Base-by-base conservation (phyloP, 53 echinoderm and acorn worm species). In the Echinometra lucunter region DNA sequence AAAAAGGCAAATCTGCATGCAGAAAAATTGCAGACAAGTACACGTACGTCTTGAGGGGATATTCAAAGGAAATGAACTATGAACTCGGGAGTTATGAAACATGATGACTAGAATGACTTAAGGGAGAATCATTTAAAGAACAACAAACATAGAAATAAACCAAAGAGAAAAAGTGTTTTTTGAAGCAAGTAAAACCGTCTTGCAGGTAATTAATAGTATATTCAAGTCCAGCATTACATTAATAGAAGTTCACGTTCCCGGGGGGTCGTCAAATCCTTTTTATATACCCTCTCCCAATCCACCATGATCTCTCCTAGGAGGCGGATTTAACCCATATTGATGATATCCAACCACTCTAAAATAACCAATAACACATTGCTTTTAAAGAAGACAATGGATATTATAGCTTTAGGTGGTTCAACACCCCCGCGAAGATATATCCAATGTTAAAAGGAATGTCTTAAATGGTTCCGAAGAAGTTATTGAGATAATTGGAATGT, bases 281-380 rank as follows among this genome's bases (percentile, higher is more conserved):
- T 42, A n/a, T n/a, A n/a, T n/a, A 40, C 38, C 78, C 1, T 42
- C 42, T 78, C 1, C 42, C 35, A n/a, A 72, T 78, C 42, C 38
- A 42, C 18, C 34, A 21, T 63, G 42, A 78, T 78, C 42, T 11
- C 78, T 40, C 78, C 38, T 78, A 38, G 78, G 40, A 78, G 78
- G 78, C 42, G 78, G 78, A 78, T 78, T 72, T 78, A 78, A 78
- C 78, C 78, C 42, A 78, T 40, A 78, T 78, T 19, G 42, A 21
- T 42, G 78, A 42, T 78, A 78, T 78, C 0, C 40, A 6, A 4
- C 1, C 5, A 69, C 13, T 12, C 15, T 32, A 69, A 15, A 34
- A 34, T 19, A 69, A 12, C 69, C 69, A 11, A 32, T 69, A 63
- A 53, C 25, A 25, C 21, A 63, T 23, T 23, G 63, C 4, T 63